A percentile compares a stretch with the other conserved stretches of the same genome.
These are phyloP conservation scores for Synodontis membranacea DNA, from an alignment of 2,113 vertebrate species.

Conservation along the genomic window DNA sequence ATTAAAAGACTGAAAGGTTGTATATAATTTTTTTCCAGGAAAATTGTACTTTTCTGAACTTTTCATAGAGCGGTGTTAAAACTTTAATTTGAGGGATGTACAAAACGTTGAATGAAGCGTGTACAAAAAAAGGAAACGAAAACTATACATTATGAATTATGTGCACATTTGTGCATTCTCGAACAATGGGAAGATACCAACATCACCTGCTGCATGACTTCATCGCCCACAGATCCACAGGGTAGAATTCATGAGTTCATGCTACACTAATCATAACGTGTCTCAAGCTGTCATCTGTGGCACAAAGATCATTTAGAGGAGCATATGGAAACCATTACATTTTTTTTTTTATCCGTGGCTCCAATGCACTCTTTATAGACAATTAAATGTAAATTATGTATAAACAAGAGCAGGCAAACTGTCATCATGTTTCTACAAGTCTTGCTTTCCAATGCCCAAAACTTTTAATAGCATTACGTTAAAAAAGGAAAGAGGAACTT, in stretches of 20 bases:
- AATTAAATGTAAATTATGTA: conserved; percentile 23
- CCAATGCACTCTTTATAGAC: conserved; percentile 11
- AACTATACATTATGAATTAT: not conserved
- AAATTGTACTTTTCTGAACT: not conserved
- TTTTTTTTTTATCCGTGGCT: conserved; percentile 18
- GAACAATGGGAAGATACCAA: not conserved
- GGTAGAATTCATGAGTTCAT: conserved; percentile 27
- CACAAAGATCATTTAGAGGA: conserved; percentile 61
- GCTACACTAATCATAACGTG: conserved; percentile 46
- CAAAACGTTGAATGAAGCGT: not conserved
- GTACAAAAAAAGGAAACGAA: not conserved
- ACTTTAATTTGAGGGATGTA: not conserved
- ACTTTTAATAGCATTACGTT: conserved; percentile 12
- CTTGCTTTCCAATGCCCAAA: conserved; percentile 3
- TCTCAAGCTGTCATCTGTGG: conserved; percentile 56
- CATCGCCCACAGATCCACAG: conserved; percentile 14
- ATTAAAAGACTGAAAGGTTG: not conserved
- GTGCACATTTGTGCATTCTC: not conserved
- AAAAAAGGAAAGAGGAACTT: conserved; percentile 17
- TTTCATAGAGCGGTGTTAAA: not conserved
- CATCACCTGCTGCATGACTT: not conserved
- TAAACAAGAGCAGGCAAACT: conserved; percentile 31
- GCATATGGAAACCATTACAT: conserved; percentile 61
- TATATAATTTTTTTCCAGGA: not conserved
- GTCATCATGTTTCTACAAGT: not conserved